These are phyloP conservation scores for Bombus pyrosoma DNA, from an alignment of 1,140 invertebrate species.

Conservation along the genomic window DNA sequence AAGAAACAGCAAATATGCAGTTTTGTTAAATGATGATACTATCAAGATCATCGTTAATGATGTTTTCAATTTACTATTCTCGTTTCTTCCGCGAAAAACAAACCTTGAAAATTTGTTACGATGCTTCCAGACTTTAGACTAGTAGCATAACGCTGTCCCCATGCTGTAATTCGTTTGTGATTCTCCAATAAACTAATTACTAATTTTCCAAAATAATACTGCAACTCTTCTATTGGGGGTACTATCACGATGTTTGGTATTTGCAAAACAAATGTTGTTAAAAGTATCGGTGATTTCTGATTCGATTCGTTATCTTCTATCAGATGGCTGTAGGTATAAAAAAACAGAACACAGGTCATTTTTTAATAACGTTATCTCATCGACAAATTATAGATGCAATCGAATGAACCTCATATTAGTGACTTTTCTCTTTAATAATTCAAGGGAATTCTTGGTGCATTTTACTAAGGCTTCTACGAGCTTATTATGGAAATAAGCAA, in stretches of 20 bases:
- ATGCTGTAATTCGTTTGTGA: constrained; percentile 86
- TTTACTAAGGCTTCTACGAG: constrained; percentile 87
- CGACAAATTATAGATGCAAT: neutral
- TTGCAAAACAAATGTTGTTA: constrained; percentile 85
- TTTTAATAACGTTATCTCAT: neutral
- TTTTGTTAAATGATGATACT: neutral
- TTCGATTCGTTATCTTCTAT: constrained; percentile 75
- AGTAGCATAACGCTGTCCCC: constrained; percentile 84
- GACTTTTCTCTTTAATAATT: constrained; percentile 85
- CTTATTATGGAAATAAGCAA: constrained; percentile 88
- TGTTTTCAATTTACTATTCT: neutral
- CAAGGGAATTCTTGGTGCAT: constrained; percentile 87
- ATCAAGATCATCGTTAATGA: neutral
- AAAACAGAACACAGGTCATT: neutral
- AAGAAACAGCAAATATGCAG: too few species aligned
- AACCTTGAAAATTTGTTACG: neutral
- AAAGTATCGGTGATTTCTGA: constrained; percentile 83
- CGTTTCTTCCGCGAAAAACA: neutral
- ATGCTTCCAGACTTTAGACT: neutral
- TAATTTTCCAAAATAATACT: constrained; percentile 87
- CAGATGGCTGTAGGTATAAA: constrained; percentile 69
- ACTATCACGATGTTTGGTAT: constrained; percentile 85
- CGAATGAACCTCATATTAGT: constrained; percentile 54
- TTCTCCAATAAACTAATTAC: constrained; percentile 85
- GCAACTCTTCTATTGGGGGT: constrained; percentile 88